phyloP scores from a whole-genome alignment of 2,113 vertebrate species.

The Nettapus auritus region DNA sequence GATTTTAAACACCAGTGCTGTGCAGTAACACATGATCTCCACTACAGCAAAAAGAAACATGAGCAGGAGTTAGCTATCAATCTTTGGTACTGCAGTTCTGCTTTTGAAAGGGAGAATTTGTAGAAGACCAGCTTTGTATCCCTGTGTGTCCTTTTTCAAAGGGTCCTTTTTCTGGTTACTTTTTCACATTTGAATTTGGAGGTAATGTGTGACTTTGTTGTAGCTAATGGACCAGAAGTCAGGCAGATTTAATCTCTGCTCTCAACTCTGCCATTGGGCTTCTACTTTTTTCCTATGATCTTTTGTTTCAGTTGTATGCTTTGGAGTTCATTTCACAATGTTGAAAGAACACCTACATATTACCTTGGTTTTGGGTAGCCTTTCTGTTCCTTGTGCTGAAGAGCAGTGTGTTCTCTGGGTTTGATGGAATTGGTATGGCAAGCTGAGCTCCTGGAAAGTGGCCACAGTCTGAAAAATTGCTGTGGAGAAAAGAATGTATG shows the following conservation, averaged over 20 bases:
- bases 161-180: not conserved
- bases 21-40: not conserved
- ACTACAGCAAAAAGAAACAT: not conserved
- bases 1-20: slow-evolving; percentile 1
- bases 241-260: not conserved
- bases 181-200: not conserved
- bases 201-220: not conserved
- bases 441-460: not conserved
- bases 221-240: not conserved
- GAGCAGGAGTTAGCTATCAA: slow-evolving; percentile 6
- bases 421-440: not conserved
- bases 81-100: not conserved
- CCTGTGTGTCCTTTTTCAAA: not conserved
- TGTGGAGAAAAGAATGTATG: fast-evolving
- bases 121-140: not conserved
- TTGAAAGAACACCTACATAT: not conserved
- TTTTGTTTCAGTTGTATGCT: not conserved
- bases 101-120: not conserved
- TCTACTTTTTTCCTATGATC: not conserved
- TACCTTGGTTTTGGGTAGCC: not conserved
- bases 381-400: not conserved
- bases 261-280: not conserved
- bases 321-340: not conserved
- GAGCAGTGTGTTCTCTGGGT: not conserved
- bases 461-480: not conserved